Evolutionary conservation across 2,113 vertebrate genomes (phyloP).

Genomic region (human (Homo sapiens)): DNA sequence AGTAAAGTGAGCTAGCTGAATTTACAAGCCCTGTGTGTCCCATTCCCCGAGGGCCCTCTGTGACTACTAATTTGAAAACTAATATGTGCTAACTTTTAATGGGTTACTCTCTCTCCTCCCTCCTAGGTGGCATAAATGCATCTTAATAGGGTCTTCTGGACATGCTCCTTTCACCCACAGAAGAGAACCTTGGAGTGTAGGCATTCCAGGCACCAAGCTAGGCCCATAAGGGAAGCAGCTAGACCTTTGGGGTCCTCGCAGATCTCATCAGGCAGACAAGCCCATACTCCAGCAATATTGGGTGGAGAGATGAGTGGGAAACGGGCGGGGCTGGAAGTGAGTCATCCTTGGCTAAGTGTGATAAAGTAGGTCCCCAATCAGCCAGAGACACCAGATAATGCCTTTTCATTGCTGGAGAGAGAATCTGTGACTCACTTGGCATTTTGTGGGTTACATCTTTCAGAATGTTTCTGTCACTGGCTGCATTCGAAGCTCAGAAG

Average conservation of each 20-base stretch:
- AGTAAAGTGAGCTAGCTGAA: conserved; percentile 1
- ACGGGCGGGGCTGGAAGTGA: conserved; percentile 1
- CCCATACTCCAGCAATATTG: background rate
- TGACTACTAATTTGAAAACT: conserved; percentile 55
- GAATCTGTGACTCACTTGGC: conserved; percentile 12
- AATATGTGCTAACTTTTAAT: conserved; percentile 48
- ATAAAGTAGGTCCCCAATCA: conserved; percentile 22
- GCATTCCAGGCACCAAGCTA: background rate
- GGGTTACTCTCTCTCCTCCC: background rate
- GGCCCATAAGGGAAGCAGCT: background rate
- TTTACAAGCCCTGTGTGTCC: background rate
- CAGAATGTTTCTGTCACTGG: background rate
- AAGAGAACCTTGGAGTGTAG: background rate
- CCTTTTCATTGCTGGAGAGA: conserved; percentile 26
- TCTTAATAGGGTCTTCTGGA: conserved; percentile 43
- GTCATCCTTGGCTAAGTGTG: background rate
- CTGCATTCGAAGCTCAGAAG: conserved; percentile 26
- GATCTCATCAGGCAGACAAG: background rate
- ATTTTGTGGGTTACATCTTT: conserved; percentile 60
- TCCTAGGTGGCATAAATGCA: background rate
- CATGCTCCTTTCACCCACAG: background rate
- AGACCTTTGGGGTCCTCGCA: background rate
- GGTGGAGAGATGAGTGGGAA: background rate
- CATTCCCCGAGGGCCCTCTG: background rate
- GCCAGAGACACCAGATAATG: background rate